Conservation (phyloP, 2,888 invertebrate species). For the Phlogophora meticulosa region DNA sequence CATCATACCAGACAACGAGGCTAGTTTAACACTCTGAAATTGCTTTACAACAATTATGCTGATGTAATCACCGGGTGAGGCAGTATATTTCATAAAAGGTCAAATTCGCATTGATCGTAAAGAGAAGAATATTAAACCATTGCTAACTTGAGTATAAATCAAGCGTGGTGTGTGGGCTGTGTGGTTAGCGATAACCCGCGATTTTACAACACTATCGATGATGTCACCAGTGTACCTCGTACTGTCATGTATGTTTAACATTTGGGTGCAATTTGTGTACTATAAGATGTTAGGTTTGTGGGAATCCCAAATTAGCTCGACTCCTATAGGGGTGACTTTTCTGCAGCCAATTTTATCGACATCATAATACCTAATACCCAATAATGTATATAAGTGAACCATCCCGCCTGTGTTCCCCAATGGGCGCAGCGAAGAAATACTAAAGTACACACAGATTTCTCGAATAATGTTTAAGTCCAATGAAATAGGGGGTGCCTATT, state of each 20-base stretch:
- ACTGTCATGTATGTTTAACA: constrained; percentile 35
- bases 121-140: constrained; percentile 54
- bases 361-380: background rate
- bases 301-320: background rate
- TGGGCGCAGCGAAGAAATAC: too few species aligned
- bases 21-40: constrained; percentile 22
- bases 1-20: constrained; percentile 8
- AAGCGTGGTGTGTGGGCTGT: constrained; percentile 55
- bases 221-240: constrained; percentile 47
- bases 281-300: background rate
- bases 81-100: constrained; percentile 55
- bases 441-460: too few species aligned
- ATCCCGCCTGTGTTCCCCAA: too few species aligned
- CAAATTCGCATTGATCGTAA: constrained; percentile 47
- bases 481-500: too few species aligned
- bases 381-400: too few species aligned
- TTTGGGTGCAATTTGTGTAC: constrained; percentile 32
- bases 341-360: background rate
- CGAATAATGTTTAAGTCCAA: too few species aligned
- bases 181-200: constrained; percentile 59
- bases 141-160: constrained; percentile 63
- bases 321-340: background rate
- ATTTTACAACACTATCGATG: constrained; percentile 55
- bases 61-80: constrained; percentile 47
- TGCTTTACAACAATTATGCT: constrained; percentile 25